These are phyloP conservation scores for Zaprionus lineosus DNA, from an alignment of 2,888 invertebrate species.

Conservation along the genomic window DNA sequence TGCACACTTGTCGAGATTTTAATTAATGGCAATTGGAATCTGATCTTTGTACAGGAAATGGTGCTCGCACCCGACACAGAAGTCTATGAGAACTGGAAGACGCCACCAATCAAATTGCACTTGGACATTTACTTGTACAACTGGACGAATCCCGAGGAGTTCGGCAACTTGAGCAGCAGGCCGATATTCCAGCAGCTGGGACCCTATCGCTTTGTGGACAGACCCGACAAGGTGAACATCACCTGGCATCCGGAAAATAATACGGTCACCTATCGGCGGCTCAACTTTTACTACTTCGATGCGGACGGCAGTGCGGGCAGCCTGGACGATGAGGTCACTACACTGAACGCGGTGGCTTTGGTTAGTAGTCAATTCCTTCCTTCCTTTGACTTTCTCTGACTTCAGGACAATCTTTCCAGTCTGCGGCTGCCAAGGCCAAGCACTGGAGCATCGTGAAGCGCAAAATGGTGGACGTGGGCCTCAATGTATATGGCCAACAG, in stretches of 20 bases:
- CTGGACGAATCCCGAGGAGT: conserved; percentile 90
- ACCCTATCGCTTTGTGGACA: conserved; percentile 87
- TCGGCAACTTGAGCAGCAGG: conserved; percentile 84
- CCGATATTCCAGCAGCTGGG: conserved; percentile 85
- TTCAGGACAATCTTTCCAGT: conserved; percentile 77
- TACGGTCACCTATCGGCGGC: conserved; percentile 88
- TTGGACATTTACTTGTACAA: conserved; percentile 89
- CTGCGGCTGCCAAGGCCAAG: conserved; percentile 84
- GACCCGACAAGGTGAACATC: conserved; percentile 88
- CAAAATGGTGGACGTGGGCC: conserved; percentile 85
- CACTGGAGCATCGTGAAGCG: conserved; percentile 85
- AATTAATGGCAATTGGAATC: conserved; percentile 65
- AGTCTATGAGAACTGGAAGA: conserved; percentile 88
- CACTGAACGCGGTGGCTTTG: conserved; percentile 90
- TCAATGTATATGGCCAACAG: conserved; percentile 85
- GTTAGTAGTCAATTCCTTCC: conserved; percentile 83
- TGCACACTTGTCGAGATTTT: conserved; percentile 51
- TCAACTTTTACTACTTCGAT: conserved; percentile 88
- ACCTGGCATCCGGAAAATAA: conserved; percentile 88
- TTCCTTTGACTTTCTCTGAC: neutral
- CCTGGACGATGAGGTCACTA: conserved; percentile 88
- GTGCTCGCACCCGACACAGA: conserved; percentile 85
- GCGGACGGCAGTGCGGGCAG: conserved; percentile 86
- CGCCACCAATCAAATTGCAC: conserved; percentile 86
- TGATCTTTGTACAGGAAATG: conserved; percentile 84